Percentiles rank a stretch among this genome's conserved stretches.
Conservation (phyloP, 1,140 invertebrate species). For the Drosophila pallidifrons region DNA sequence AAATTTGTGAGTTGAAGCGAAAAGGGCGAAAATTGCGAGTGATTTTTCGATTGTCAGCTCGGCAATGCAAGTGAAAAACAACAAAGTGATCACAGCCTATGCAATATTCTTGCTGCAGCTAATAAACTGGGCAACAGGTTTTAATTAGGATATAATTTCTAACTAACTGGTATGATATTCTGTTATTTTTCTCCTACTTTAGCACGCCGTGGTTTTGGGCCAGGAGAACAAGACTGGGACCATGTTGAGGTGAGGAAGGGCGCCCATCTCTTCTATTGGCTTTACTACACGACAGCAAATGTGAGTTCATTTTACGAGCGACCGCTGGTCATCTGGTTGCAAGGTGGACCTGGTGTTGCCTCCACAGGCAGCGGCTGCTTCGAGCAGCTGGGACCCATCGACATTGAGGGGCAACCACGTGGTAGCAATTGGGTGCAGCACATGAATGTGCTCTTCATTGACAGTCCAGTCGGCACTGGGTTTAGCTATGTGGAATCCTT, state of each 20-base stretch:
- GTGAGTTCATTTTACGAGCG: conserved; percentile 87
- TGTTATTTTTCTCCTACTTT: no score
- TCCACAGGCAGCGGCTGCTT: conserved; percentile 93
- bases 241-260: conserved; percentile 88
- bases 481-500: conserved; percentile 91
- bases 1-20: conserved; percentile 40
- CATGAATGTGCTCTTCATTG: conserved; percentile 93
- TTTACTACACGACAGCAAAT: conserved; percentile 90
- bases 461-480: conserved; percentile 95
- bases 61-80: conserved; percentile 44
- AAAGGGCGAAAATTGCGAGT: neutral
- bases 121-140: neutral
- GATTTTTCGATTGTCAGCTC: conserved; percentile 19
- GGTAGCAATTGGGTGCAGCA: conserved; percentile 91
- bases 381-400: conserved; percentile 90
- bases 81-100: neutral
- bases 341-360: conserved; percentile 91
- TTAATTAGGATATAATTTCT: no score
- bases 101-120: conserved; percentile 39
- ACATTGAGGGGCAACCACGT: conserved; percentile 88
- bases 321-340: conserved; percentile 92
- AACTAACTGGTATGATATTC: no score
- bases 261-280: conserved; percentile 89
- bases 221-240: conserved; percentile 88
- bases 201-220: no score